Evolutionary conservation across 2,113 vertebrate genomes (phyloP), one percentile per base, ranked within the genome.

Genomic region (Melanostigma gelatinosum): DNA sequence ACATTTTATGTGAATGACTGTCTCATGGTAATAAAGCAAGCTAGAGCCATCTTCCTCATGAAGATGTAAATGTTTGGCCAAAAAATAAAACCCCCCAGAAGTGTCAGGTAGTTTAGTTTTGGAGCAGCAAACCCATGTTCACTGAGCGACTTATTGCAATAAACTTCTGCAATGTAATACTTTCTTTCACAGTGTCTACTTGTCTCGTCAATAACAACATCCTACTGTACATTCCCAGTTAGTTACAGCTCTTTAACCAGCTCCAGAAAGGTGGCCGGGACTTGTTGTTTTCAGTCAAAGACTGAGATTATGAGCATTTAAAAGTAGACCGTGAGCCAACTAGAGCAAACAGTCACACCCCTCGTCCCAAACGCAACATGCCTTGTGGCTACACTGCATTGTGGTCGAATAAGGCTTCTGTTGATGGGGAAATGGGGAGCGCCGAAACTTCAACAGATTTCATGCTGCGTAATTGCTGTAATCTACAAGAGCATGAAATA

Each of bases 281-380:
- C 77, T 57, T 85, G 72, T 65, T 78, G 20, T 75, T 80, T 63
- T 70, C 46, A 66, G 64, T 67, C 38, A 77, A 54, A 74, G 68
- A 63, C 1, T 24, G 15, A 60, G 76, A 87, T 80, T 67, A 72
- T 34, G 10, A 65, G 29, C 6, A 1, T 29, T 42, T 57, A 61
- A 80, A 79, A 82, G 66, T 65, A 85, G 66, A 72, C 63, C 34
- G 58, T 18, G 13, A 0, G 29, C 62, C 50, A 63, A 42, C 13
- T 75, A 60, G 9, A 80, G 71, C 24, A 20, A 55, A 72, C 65
- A 80, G 42, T 64, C 80, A 60, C 88, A 61, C 75, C 73, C 61
- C 48, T 79, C 36, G 62, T 58, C 75, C 77, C 34, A 74, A 86
- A 75, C 72, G 55, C 24, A 85, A 79, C 79, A 79, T 66, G 85